Evolutionary conservation across 2,888 invertebrate species (phyloP), one percentile per base, ranked within the genome.

Genomic region (Cataglyphis altisquamis): DNA sequence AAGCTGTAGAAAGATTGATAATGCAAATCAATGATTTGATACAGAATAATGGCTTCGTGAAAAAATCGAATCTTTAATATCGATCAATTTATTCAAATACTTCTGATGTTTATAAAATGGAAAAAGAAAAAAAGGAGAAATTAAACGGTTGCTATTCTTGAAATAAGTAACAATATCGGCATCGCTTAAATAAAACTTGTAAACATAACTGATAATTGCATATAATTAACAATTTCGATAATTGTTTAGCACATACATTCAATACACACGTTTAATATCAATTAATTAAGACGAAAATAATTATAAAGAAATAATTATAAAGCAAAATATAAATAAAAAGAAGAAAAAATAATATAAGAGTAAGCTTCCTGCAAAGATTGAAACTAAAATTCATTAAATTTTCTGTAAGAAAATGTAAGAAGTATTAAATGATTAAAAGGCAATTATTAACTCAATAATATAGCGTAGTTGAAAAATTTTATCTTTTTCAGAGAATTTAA

Each of bases 21-120:
- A 5, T 29, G 12, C 8, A 80, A 60, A 80, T 72, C n/a, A 9
- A n/a, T 18, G 21, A 70, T 78, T 78, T 70, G 10, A n/a, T 52
- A 18, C 52, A 36, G 48, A 25, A n/a, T 4, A 73, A 29, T 64
- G 1, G 32, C 10, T 41, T 15, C 36, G 64, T n/a, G 12, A 21
- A 45, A 41, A 29, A 48, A 75, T 36, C 10, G 1, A 1, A 52
- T 52, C 0, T 52, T 21, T 21, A 25, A 8, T 41, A 29, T 45
- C 29, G 4, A 21, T 18, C 9, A 32, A 3, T 21, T 74, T 10
- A 5, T 64, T 36, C 9, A 21, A 15, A 62, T 12, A 62, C 9
- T 45, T 0, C n/a, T n/a, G 41, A 9, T 48, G 0, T 36, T 21
- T 64, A 15, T 75, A 29, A 9, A 10, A 45, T 45, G 0, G 18